Percentiles rank a stretch among this genome's conserved stretches.
Conservation (phyloP, 2,888 invertebrate genomes). For the Lasioglossum villosulum region DNA sequence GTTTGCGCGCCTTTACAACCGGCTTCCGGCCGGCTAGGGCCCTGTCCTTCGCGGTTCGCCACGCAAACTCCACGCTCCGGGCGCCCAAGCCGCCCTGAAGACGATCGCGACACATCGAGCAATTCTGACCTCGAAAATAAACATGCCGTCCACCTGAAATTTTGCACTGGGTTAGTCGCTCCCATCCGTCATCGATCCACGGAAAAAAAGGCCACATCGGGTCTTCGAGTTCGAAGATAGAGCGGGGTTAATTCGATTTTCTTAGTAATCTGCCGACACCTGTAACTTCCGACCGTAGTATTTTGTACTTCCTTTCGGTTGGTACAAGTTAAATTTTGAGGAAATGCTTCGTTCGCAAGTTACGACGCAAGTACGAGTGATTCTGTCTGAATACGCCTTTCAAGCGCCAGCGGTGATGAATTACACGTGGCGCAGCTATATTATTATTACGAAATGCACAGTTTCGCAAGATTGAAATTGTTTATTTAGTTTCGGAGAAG, state of each 20-base stretch:
- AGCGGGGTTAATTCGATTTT: too few relatives aligned
- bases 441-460: not conserved
- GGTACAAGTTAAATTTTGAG: not conserved
- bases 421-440: not conserved
- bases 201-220: too few relatives aligned
- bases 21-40: constrained; percentile 65
- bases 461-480: not conserved
- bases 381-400: not conserved
- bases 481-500: not conserved
- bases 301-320: not conserved
- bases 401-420: not conserved
- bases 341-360: not conserved
- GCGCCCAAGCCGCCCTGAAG: not conserved
- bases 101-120: not conserved
- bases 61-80: not conserved
- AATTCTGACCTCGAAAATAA: not conserved
- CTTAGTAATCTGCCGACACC: not conserved
- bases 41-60: constrained; percentile 43
- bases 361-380: not conserved
- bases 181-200: not conserved
- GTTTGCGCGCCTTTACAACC: constrained; percentile 67
- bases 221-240: too few relatives aligned
- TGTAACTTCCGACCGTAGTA: not conserved
- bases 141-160: not conserved
- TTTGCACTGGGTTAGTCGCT: not conserved